These are phyloP conservation scores for Adelosebastes latens DNA, from an alignment of 2,797 vertebrate species.

Conservation along the genomic window DNA sequence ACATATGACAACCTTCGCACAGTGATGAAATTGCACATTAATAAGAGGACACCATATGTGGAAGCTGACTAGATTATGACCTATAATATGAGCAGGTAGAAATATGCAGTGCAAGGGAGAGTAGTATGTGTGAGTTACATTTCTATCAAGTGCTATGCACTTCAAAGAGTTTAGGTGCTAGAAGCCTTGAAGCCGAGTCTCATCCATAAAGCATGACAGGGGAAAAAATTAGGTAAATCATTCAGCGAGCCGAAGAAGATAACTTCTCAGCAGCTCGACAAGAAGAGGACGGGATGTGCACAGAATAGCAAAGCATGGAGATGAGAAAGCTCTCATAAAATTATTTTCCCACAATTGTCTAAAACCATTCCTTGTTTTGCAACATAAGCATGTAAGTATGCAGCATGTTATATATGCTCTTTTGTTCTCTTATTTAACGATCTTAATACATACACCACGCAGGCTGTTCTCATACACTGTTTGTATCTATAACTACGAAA, in stretches of 20 bases:
- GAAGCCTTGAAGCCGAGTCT: conserved; percentile 5
- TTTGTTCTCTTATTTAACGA: neutral
- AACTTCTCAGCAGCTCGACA: conserved; percentile 23
- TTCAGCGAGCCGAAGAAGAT: conserved; percentile 2
- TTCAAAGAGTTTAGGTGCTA: conserved; percentile 61
- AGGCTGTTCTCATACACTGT: too few relatives aligned
- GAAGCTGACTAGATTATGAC: neutral
- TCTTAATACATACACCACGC: neutral
- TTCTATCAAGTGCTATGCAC: conserved; percentile 49
- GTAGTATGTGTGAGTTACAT: conserved; percentile 15
- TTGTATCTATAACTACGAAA: too few relatives aligned
- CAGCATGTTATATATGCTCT: neutral
- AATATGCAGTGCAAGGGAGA: conserved; percentile 5
- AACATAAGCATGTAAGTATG: neutral
- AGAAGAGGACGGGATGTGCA: neutral
- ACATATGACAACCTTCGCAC: neutral
- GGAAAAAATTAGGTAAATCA: conserved; percentile 9
- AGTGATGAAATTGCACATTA: neutral
- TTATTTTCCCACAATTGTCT: neutral
- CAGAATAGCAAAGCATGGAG: neutral
- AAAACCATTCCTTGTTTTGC: neutral
- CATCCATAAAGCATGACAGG: conserved; percentile 45
- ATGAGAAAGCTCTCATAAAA: neutral
- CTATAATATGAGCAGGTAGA: neutral
- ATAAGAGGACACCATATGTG: neutral